Conservation (phyloP, 2,888 invertebrate species). For the Suillia variegata region DNA sequence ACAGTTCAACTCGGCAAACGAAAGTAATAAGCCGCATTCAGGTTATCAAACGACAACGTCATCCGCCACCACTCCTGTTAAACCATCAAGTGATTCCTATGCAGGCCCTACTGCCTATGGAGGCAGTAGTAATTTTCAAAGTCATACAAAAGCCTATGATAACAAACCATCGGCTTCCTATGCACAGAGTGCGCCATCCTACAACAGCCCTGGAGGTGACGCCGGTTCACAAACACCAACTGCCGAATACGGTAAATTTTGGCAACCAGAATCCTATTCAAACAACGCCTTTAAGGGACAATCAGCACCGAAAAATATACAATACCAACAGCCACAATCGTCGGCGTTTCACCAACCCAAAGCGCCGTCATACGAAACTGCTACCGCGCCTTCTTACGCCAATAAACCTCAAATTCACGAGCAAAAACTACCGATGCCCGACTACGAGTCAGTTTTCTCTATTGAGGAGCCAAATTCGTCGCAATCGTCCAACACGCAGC, state of each 20-base stretch:
- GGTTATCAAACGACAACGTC: not conserved
- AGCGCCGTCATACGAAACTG: not conserved
- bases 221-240: not conserved
- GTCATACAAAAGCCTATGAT: not conserved
- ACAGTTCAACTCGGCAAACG: not conserved
- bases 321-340: slow-evolving; percentile 6
- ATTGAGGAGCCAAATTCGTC: slow-evolving; percentile 2
- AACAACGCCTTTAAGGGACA: not conserved
- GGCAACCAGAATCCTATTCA: no score
- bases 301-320: not conserved
- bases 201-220: no score
- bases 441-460: not conserved
- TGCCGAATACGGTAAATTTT: not conserved
- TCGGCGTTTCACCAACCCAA: not conserved
- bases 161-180: not conserved
- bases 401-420: not conserved
- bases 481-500: not conserved
- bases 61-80: not conserved
- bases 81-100: not conserved
- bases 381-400: not conserved
- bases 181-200: no score
- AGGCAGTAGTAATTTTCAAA: not conserved
- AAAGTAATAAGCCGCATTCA: not conserved
- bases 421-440: not conserved
- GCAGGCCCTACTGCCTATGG: no score